Percentiles rank a stretch among this genome's conserved stretches.
These are phyloP conservation scores for Sus scrofa DNA, from an alignment of 2,113 vertebrate genomes.

Conservation along the genomic window T2T-Sscrofa CM000830.6:100749501-100750000, in stretches of 20 bases:
- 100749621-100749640: conserved; percentile 32
- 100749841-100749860: not conserved
- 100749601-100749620: not conserved
- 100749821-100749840: not conserved
- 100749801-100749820: not conserved
- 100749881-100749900: not conserved
- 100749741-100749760: not conserved
- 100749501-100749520: too few relatives aligned
- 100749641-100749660: not conserved
- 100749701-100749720: not conserved
- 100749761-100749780: not conserved
- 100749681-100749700: conserved; percentile 16
- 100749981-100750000: not conserved
- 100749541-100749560: too few relatives aligned
- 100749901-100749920: not conserved
- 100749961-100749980: not conserved
- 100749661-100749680: conserved; percentile 18
- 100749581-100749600: conserved; percentile 28
- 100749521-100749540: too few relatives aligned
- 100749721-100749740: conserved; percentile 20
- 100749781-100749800: not conserved
- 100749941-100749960: not conserved
- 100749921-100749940: conserved; percentile 9
- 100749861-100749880: not conserved
- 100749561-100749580: not conserved